phyloP scores from a whole-genome alignment of 53 echinoderm and acorn worm genomes.

The Henricia sp. region DNA sequence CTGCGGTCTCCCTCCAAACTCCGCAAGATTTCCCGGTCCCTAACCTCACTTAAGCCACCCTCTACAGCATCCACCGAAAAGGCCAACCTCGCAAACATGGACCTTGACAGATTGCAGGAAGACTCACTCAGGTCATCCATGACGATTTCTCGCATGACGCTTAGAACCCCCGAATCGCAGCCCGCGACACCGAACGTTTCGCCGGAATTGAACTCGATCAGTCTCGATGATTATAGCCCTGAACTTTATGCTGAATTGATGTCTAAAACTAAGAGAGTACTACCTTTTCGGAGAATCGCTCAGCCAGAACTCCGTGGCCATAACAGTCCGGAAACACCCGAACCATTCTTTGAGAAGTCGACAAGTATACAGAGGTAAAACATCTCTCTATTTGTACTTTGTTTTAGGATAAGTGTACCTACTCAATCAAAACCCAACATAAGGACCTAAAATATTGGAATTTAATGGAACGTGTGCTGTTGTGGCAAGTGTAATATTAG shows the following conservation, averaged over 20 bases:
- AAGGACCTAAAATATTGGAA: no score
- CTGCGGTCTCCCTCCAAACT: slow-evolving; percentile 70
- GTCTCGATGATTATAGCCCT: slow-evolving; percentile 70
- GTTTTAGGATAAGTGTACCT: no score
- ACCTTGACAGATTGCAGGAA: background rate
- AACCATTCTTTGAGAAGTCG: slow-evolving; percentile 76
- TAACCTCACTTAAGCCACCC: slow-evolving; percentile 68
- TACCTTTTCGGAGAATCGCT: slow-evolving; percentile 78
- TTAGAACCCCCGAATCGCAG: slow-evolving; percentile 59
- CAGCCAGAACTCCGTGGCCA: slow-evolving; percentile 90
- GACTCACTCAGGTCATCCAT: slow-evolving; percentile 82
- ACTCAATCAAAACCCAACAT: no score
- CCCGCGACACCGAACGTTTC: background rate
- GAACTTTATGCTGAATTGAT: slow-evolving; percentile 77
- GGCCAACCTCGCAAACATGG: slow-evolving; percentile 39
- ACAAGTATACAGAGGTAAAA: slow-evolving; percentile 82
- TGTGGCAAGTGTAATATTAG: no score
- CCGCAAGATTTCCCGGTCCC: slow-evolving; percentile 73
- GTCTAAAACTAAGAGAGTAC: slow-evolving; percentile 81
- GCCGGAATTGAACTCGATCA: slow-evolving; percentile 24
- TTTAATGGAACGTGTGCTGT: no score
- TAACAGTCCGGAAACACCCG: slow-evolving; percentile 50
- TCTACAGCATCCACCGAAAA: slow-evolving; percentile 20
- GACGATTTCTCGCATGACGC: slow-evolving; percentile 86
- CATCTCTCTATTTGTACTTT: no score